Conservation (phyloP, 2,797 vertebrate genomes). For the Mareca strepera region DNA sequence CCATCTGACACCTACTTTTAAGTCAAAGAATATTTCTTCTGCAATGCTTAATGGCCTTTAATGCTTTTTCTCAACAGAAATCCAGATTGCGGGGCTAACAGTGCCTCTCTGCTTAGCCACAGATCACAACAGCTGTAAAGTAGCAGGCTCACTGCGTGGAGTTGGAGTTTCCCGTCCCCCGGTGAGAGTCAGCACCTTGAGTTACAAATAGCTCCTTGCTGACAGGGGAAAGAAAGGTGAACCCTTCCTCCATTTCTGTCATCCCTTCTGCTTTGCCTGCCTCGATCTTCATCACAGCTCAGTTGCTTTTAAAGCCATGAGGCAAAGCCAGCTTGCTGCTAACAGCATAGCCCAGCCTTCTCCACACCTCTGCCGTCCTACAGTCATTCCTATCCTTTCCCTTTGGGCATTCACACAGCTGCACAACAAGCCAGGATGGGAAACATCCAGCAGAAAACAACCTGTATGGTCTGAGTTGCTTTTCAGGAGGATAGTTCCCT, state of each 20-base stretch:
- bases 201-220: neutral
- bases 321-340: neutral
- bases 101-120: neutral
- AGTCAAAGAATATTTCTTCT: conserved; percentile 1
- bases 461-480: neutral
- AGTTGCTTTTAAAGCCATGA: neutral
- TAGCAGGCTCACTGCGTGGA: rapidly evolving
- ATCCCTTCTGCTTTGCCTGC: rapidly evolving
- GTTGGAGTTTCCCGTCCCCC: neutral
- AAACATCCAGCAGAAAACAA: neutral
- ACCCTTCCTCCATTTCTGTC: neutral
- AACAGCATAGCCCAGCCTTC: neutral
- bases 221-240: neutral
- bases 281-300: neutral
- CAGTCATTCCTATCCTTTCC: neutral
- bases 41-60: neutral
- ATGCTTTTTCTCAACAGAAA: neutral
- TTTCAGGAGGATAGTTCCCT: neutral
- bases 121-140: neutral
- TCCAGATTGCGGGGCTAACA: neutral
- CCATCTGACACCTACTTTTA: neutral
- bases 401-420: neutral
- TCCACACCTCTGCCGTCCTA: neutral
- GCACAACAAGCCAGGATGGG: neutral
- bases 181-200: neutral